Conservation (phyloP, 2,113 vertebrate species). For the Eublepharis macularius region DNA sequence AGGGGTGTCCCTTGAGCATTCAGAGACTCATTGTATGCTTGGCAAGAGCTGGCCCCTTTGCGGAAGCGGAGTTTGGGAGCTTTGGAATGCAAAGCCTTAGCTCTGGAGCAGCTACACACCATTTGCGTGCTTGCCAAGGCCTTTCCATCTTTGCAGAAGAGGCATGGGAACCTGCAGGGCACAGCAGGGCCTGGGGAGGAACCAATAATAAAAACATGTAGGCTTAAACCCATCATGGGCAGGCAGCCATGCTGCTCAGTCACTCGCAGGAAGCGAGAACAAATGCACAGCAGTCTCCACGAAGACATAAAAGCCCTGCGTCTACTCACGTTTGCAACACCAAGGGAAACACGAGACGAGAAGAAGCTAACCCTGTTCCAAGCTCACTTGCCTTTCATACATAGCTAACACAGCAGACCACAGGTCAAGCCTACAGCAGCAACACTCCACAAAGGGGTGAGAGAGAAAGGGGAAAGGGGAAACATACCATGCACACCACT, state of each 20-base stretch:
- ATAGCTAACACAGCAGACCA: not conserved
- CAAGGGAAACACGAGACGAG: not conserved
- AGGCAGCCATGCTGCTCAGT: not conserved
- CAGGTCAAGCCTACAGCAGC: not conserved
- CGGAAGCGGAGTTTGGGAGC: not conserved
- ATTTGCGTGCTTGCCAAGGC: not conserved
- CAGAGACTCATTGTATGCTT: constrained; percentile 5
- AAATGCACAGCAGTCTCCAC: not conserved
- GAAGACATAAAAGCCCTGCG: not conserved
- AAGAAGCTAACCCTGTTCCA: not conserved
- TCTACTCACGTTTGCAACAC: not conserved
- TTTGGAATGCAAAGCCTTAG: not conserved
- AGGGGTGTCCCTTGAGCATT: constrained; percentile 6
- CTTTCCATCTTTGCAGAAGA: not conserved
- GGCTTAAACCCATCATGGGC: constrained; percentile 20
- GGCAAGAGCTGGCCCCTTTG: constrained; percentile 23
- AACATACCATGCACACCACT: not conserved
- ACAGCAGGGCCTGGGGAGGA: constrained; percentile 17
- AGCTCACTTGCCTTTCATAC: not conserved
- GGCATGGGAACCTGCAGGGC: not conserved
- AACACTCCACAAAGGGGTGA: too few species aligned
- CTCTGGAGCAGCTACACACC: not conserved
- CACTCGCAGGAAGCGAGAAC: not conserved
- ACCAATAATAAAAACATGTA: constrained; percentile 10
- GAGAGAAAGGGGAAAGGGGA: too few species aligned